A percentile compares a stretch with the other conserved stretches of the same genome.
Evolutionary conservation across 2,888 invertebrate species (phyloP).

Genomic region (Seladonia tumulorum): DNA sequence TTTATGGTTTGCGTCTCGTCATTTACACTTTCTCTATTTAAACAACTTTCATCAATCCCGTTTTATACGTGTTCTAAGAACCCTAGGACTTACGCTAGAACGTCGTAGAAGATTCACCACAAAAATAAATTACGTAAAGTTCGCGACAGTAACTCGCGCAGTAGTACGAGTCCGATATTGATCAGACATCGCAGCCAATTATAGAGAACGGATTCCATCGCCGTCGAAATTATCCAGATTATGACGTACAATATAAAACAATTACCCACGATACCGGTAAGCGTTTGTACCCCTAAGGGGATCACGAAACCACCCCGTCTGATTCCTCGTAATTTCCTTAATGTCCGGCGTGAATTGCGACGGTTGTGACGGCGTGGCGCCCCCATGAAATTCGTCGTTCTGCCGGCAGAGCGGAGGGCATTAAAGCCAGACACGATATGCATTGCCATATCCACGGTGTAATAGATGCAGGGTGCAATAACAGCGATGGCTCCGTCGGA

Average conservation of each 20-base stretch:
- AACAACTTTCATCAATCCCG: no score
- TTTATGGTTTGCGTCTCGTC: background rate
- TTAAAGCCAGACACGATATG: slow-evolving; percentile 48
- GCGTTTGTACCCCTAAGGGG: background rate
- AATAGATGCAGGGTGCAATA: slow-evolving; percentile 40
- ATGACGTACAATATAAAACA: background rate
- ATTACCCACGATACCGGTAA: background rate
- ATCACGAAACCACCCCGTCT: background rate
- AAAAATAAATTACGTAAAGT: background rate
- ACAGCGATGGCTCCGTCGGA: slow-evolving; percentile 26
- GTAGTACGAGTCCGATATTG: background rate
- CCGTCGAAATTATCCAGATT: background rate
- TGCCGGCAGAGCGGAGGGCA: slow-evolving; percentile 25
- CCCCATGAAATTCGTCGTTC: slow-evolving; percentile 31
- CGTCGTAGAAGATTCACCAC: no score
- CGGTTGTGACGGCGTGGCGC: slow-evolving; percentile 10
- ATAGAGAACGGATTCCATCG: background rate
- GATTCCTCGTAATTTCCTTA: background rate
- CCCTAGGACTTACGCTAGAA: no score
- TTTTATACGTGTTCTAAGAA: no score
- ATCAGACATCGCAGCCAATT: background rate
- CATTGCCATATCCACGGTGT: slow-evolving; percentile 25
- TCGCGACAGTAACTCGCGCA: background rate
- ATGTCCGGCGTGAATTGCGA: background rate
- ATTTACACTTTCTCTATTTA: no score